Evolutionary conservation across 2,113 vertebrate species (phyloP).

Genomic region (Oryzias javanicus): DNA sequence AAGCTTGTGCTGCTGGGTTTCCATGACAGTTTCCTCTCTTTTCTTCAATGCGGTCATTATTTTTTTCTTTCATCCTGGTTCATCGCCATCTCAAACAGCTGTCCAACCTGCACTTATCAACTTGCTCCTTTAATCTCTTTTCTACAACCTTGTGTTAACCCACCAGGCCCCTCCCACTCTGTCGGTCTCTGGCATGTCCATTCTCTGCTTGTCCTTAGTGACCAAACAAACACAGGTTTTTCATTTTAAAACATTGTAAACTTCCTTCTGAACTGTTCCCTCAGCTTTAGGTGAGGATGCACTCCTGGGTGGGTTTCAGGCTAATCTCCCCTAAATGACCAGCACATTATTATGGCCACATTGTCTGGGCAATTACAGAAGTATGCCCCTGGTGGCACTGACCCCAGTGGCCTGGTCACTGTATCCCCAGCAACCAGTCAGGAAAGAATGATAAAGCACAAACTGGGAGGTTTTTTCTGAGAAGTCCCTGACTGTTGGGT

Average conservation of each 20-base stretch:
- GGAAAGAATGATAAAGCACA: conserved; percentile 63
- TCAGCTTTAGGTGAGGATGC: conserved; percentile 46
- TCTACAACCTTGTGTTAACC: conserved; percentile 29
- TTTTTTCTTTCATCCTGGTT: conserved; percentile 6
- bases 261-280: conserved; percentile 30
- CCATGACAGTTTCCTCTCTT: conserved; percentile 29
- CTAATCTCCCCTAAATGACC: conserved; percentile 62
- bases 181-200: conserved; percentile 27
- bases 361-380: conserved; percentile 72
- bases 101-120: conserved; percentile 26
- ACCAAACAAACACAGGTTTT: conserved; percentile 17
- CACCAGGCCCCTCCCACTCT: conserved; percentile 18
- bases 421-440: conserved; percentile 73
- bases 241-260: conserved; percentile 20
- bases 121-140: conserved; percentile 45
- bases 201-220: conserved; percentile 46
- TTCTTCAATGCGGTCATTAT: background rate
- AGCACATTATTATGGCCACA: conserved; percentile 55
- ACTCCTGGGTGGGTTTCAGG: conserved; percentile 48
- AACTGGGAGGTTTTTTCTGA: conserved; percentile 54
- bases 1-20: conserved; percentile 35
- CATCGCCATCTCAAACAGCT: conserved; percentile 34
- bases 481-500: conserved; percentile 31
- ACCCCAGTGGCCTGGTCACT: conserved; percentile 72
- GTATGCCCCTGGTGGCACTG: conserved; percentile 60